Conservation (phyloP, 2,113 vertebrate genomes). For the Elanus axillaris region DNA sequence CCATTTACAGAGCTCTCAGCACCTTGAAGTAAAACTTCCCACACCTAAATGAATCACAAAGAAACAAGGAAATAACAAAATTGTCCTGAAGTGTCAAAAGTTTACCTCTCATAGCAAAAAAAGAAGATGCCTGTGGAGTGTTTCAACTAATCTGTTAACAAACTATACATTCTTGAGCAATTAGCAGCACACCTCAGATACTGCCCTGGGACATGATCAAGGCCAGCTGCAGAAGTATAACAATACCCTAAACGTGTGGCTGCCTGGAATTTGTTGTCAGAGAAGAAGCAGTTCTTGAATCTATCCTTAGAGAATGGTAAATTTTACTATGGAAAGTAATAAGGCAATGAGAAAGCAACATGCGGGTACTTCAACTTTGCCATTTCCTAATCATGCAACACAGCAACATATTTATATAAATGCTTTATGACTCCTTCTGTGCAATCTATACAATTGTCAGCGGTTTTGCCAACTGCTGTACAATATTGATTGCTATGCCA, state of each 20-base stretch:
- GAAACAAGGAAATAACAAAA: slow-evolving; percentile 44
- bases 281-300: background rate
- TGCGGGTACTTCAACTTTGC: background rate
- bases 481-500: background rate
- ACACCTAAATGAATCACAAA: slow-evolving; percentile 27
- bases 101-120: background rate
- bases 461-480: background rate
- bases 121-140: background rate
- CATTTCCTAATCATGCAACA: background rate
- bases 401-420: background rate
- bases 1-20: background rate
- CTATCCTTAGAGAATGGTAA: background rate
- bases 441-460: background rate
- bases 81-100: slow-evolving; percentile 26
- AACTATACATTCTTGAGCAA: background rate
- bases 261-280: background rate
- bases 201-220: background rate
- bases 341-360: background rate
- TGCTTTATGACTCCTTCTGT: background rate
- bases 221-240: background rate
- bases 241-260: background rate
- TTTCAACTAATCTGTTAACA: slow-evolving; percentile 1
- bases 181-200: background rate
- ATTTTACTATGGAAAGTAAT: background rate
- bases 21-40: background rate